Percentiles rank a stretch among this genome's conserved stretches.
These are phyloP conservation scores for Illadopsis cleaveri DNA, from an alignment of 2,113 vertebrate genomes.

Conservation along the genomic window DNA sequence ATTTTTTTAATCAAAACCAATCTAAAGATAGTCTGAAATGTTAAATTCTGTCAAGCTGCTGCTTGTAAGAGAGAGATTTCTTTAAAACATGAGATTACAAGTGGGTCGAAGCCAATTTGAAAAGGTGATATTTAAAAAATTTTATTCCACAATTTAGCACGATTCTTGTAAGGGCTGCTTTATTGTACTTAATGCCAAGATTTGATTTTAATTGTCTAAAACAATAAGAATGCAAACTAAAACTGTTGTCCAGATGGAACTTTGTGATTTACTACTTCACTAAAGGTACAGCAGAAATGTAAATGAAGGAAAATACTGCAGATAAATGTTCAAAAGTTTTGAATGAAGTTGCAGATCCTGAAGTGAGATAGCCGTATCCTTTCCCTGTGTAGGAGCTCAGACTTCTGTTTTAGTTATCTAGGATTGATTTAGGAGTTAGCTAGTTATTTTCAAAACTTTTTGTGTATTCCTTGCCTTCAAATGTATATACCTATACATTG, in stretches of 20 bases:
- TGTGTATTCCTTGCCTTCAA: neutral
- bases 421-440: neutral
- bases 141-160: neutral
- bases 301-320: conserved; percentile 19
- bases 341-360: neutral
- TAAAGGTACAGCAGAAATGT: conserved; percentile 3
- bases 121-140: conserved; percentile 31
- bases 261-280: conserved; percentile 51
- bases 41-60: conserved; percentile 51
- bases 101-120: conserved; percentile 42
- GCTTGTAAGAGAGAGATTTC: conserved; percentile 29
- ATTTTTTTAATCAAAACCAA: conserved; percentile 50
- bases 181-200: neutral
- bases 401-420: neutral
- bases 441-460: neutral
- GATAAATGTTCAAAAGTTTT: conserved; percentile 30
- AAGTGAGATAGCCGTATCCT: neutral
- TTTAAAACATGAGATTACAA: conserved; percentile 60
- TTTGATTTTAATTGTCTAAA: conserved; percentile 63
- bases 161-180: neutral
- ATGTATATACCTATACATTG: neutral
- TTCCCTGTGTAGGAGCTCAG: neutral
- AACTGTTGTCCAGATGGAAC: conserved; percentile 64
- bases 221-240: conserved; percentile 53
- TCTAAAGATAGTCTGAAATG: conserved; percentile 54